Evolutionary conservation across 2,113 vertebrate genomes (phyloP).

Genomic region (Bujurquina vittata): DNA sequence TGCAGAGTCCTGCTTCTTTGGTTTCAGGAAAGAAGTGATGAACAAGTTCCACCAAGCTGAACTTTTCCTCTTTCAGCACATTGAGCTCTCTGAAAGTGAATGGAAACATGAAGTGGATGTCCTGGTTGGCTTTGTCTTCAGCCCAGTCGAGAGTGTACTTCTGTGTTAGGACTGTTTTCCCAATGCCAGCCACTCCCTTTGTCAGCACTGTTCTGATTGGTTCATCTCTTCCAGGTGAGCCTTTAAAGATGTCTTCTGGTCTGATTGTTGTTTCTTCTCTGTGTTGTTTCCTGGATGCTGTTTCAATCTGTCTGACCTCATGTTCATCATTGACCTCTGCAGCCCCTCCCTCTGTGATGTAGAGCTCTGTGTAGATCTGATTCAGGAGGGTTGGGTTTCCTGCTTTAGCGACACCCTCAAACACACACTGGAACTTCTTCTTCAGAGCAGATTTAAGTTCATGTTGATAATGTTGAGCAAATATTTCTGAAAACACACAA

Average conservation of each 20-base stretch:
- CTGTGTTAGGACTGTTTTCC: conserved; percentile 5
- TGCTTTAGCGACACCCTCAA: background rate
- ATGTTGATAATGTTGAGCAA: background rate
- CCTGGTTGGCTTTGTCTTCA: no score
- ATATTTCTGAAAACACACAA: background rate
- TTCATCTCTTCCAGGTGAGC: conserved; percentile 2
- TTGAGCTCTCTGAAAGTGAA: no score
- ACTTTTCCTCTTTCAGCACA: no score
- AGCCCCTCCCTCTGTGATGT: conserved; percentile 56
- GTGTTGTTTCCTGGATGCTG: conserved; percentile 24
- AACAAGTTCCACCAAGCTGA: no score
- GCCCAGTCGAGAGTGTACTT: conserved; percentile 1
- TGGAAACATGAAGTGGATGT: no score
- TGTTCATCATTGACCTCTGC: conserved; percentile 36
- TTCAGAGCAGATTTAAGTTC: background rate
- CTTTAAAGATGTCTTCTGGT: conserved; percentile 23
- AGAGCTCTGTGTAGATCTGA: conserved; percentile 59
- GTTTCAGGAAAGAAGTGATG: no score
- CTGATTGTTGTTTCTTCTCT: conserved; percentile 9
- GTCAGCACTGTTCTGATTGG: conserved; percentile 15
- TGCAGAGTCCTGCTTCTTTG: no score
- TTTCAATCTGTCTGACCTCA: conserved; percentile 57
- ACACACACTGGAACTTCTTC: background rate
- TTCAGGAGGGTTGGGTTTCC: conserved; percentile 26
- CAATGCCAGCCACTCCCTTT: no score